Evolutionary conservation across 1,140 invertebrate species (phyloP).

Genomic region (Cydia pomonella): DNA sequence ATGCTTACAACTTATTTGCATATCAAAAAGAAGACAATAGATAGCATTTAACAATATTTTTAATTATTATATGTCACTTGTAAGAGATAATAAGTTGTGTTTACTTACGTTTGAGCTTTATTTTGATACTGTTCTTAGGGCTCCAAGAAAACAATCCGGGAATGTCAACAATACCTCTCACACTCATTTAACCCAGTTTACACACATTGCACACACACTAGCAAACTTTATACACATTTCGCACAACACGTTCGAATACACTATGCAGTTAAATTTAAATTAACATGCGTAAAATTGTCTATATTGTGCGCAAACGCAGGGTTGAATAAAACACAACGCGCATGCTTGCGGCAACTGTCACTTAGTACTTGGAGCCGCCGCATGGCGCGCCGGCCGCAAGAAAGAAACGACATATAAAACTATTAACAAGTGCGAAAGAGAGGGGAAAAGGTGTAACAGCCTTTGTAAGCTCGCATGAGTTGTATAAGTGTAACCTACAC

Average conservation of each 20-base stretch:
- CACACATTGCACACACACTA: slow-evolving; percentile 53
- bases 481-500: slow-evolving; percentile 29
- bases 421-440: slow-evolving; percentile 46
- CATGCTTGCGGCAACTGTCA: slow-evolving; percentile 67
- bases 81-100: not conserved
- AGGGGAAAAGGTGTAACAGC: slow-evolving; percentile 45
- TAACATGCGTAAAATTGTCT: slow-evolving; percentile 29
- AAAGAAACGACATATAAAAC: slow-evolving; percentile 46
- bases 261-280: slow-evolving; percentile 25
- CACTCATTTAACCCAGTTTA: slow-evolving; percentile 74
- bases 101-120: slow-evolving; percentile 77
- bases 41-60: not conserved
- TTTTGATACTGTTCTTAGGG: slow-evolving; percentile 75
- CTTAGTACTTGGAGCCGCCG: slow-evolving; percentile 50
- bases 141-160: slow-evolving; percentile 73
- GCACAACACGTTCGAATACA: slow-evolving; percentile 41
- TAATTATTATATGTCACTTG: too few species aligned
- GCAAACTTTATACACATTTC: slow-evolving; percentile 37
- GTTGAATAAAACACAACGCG: slow-evolving; percentile 61
- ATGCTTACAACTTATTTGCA: not conserved
- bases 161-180: slow-evolving; percentile 69
- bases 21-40: not conserved
- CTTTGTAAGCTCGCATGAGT: slow-evolving; percentile 62
- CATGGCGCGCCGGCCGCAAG: slow-evolving; percentile 48
- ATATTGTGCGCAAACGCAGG: slow-evolving; percentile 13